These are phyloP conservation scores for Ailurus styani DNA, from an alignment of 2,113 vertebrate genomes.

Conservation along the genomic window DNA sequence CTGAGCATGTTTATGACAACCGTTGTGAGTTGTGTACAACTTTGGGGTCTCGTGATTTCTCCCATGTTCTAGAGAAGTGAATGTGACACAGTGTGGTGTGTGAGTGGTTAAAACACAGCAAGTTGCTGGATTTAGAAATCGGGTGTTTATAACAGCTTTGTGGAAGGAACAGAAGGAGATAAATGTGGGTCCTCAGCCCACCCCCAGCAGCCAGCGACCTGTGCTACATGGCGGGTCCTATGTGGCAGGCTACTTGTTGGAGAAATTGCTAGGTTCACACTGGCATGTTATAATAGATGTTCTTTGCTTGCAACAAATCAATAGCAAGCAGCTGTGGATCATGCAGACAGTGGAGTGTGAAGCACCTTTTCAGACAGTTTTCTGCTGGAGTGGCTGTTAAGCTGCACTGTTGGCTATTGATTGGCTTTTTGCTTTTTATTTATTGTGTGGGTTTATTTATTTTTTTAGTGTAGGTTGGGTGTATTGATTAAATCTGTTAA, in stretches of 20 bases:
- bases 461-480: conserved; percentile 64
- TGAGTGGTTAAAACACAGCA: not conserved
- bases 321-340: conserved; percentile 55
- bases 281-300: conserved; percentile 50
- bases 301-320: conserved; percentile 70
- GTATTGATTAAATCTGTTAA: conserved; percentile 70
- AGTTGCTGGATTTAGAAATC: not conserved
- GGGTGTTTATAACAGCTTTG: not conserved
- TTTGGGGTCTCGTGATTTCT: not conserved
- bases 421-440: conserved; percentile 66
- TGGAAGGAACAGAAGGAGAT: not conserved
- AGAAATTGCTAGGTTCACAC: conserved; percentile 62
- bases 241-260: conserved; percentile 25
- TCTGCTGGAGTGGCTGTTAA: conserved; percentile 69
- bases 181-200: not conserved
- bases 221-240: not conserved
- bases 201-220: not conserved
- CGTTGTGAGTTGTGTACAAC: not conserved
- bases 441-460: conserved; percentile 65
- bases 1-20: too few relatives aligned
- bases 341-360: conserved; percentile 56
- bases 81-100: too few relatives aligned
- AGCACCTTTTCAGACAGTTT: conserved; percentile 65
- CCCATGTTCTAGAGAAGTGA: not conserved
- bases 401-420: conserved; percentile 51